phyloP scores from a whole-genome alignment of 2,797 vertebrate species.

The Lates japonicus region DNA sequence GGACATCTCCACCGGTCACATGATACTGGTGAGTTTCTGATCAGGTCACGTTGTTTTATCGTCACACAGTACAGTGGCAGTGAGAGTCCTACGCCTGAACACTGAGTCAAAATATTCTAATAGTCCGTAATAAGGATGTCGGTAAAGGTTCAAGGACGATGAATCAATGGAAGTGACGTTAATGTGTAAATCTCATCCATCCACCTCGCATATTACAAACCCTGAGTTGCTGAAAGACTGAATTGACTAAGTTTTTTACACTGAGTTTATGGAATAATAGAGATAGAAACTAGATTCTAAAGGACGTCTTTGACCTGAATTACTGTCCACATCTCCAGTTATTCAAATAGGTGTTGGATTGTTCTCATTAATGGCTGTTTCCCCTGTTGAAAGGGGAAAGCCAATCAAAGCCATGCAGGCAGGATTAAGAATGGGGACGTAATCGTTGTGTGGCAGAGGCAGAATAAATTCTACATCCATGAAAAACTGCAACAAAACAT shows the following conservation, averaged over 20 bases:
- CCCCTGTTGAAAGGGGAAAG: neutral
- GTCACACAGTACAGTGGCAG: constrained; percentile 79
- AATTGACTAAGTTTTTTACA: neutral
- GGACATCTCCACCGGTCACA: constrained; percentile 99
- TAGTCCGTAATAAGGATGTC: neutral
- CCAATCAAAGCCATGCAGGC: neutral
- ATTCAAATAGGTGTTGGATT: neutral
- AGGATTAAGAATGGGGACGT: neutral
- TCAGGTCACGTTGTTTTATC: constrained; percentile 54
- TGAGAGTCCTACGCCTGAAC: neutral
- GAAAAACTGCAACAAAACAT: neutral
- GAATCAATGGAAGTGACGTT: constrained; percentile 3
- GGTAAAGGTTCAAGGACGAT: neutral
- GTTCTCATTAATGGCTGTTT: accelerated
- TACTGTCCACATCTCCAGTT: neutral
- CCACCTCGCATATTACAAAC: neutral
- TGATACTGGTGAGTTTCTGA: constrained; percentile 92
- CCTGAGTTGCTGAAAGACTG: neutral
- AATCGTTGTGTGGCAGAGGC: neutral
- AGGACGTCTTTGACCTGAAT: neutral
- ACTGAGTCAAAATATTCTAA: neutral
- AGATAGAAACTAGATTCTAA: neutral
- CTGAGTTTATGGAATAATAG: neutral
- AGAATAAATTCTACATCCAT: neutral
- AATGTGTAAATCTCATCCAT: constrained; percentile 8